These are phyloP conservation scores for Schizaphis graminum DNA, from an alignment of 2,888 invertebrate genomes.

Conservation along the genomic window DNA sequence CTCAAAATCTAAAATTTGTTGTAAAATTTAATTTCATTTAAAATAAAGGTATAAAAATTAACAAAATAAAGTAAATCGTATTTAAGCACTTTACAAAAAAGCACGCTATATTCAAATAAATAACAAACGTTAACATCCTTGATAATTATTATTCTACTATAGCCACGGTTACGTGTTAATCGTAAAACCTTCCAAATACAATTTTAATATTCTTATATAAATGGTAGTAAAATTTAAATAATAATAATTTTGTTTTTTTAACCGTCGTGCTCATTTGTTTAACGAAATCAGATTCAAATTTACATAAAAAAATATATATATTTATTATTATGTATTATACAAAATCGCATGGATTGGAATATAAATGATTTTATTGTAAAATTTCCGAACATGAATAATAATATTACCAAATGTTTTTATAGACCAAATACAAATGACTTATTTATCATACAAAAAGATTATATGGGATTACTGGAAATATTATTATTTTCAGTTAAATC, in stretches of 20 bases:
- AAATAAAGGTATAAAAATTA: neutral
- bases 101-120: conserved; percentile 50
- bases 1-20: neutral
- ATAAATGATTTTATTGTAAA: conserved; percentile 29
- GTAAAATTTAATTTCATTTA: neutral
- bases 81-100: neutral
- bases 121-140: conserved; percentile 29
- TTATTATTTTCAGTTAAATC: neutral
- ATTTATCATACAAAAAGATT: neutral
- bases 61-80: neutral
- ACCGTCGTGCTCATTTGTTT: conserved; percentile 25
- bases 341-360: conserved; percentile 37
- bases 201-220: conserved; percentile 48
- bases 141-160: conserved; percentile 43
- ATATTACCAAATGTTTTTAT: conserved; percentile 23
- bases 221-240: conserved; percentile 31
- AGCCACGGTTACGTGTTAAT: neutral
- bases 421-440: neutral
- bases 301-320: conserved; percentile 15
- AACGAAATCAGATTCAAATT: conserved; percentile 40
- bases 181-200: conserved; percentile 30
- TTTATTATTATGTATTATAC: neutral
- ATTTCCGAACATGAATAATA: neutral
- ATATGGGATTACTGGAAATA: neutral
- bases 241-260: conserved; percentile 30